Conservation (phyloP, 1,140 invertebrate species). For the Zaprionus inermis region DNA sequence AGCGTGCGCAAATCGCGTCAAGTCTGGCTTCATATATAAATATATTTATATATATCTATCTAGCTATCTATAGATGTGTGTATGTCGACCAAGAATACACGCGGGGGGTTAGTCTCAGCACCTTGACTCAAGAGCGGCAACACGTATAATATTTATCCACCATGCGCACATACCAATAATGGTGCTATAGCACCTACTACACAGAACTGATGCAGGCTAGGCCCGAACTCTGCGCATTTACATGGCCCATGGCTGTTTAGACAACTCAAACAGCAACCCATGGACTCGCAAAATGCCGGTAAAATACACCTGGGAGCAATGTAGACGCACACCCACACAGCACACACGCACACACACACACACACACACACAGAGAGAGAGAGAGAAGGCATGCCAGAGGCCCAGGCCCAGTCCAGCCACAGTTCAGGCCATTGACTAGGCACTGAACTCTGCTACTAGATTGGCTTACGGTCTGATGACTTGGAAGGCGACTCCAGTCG, state of each 20-base stretch:
- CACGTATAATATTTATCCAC: slow-evolving; percentile 29
- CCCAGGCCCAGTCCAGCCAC: slow-evolving; percentile 42
- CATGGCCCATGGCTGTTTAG: slow-evolving; percentile 40
- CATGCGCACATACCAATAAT: slow-evolving; percentile 27
- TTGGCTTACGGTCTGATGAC: slow-evolving; percentile 14
- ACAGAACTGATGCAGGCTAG: slow-evolving; percentile 6
- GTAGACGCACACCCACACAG: slow-evolving; percentile 15
- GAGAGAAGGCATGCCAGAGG: slow-evolving; percentile 12
- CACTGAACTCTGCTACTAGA: slow-evolving; percentile 46
- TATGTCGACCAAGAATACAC: neutral
- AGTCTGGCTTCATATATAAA: neutral
- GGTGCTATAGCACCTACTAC: slow-evolving; percentile 6
- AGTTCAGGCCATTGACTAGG: slow-evolving; percentile 50
- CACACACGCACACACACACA: slow-evolving; percentile 14
- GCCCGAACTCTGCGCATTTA: slow-evolving; percentile 17
- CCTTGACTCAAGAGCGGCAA: slow-evolving; percentile 3
- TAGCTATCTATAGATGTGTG: too few relatives aligned
- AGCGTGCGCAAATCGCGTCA: neutral
- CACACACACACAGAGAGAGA: slow-evolving; percentile 3
- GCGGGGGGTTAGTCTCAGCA: neutral
- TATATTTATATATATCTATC: neutral
- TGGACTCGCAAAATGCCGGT: slow-evolving; percentile 18
- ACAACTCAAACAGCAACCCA: slow-evolving; percentile 40
- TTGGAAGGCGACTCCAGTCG: slow-evolving; percentile 16
- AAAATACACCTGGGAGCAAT: slow-evolving; percentile 25